Evolutionary conservation across 1,140 invertebrate species (phyloP).

Genomic region (Vanessa atalanta): DNA sequence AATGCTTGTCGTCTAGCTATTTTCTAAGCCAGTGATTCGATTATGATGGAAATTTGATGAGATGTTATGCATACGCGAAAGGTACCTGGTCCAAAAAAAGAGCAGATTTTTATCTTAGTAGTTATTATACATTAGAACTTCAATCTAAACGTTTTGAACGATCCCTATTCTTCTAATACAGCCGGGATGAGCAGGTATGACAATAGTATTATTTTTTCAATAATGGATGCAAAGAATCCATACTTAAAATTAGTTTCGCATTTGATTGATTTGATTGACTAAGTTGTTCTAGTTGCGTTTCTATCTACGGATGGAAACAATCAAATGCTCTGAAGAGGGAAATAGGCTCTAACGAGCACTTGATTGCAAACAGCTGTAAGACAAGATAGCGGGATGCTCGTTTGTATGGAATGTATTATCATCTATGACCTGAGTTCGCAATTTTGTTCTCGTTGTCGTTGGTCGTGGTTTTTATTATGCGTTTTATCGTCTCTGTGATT

Average conservation of each 20-base stretch:
- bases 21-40: too few relatives aligned
- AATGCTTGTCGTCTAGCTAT: too few relatives aligned
- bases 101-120: too few relatives aligned
- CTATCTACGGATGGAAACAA: constrained; percentile 27
- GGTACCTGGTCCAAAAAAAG: too few relatives aligned
- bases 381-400: constrained; percentile 5
- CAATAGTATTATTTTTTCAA: not conserved
- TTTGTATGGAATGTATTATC: not conserved
- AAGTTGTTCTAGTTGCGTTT: constrained; percentile 22
- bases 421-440: not conserved
- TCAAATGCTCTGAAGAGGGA: constrained; percentile 32
- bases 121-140: too few relatives aligned
- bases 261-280: constrained; percentile 22
- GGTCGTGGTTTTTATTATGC: not conserved
- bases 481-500: too few relatives aligned
- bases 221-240: not conserved
- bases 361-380: constrained; percentile 1
- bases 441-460: not conserved
- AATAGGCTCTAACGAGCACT: constrained; percentile 18
- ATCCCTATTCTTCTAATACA: too few relatives aligned
- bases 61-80: too few relatives aligned
- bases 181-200: too few relatives aligned
- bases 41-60: too few relatives aligned
- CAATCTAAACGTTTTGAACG: too few relatives aligned
- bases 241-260: not conserved